phyloP scores from a whole-genome alignment of 2,888 invertebrate species.

The Lasiommata megera region DNA sequence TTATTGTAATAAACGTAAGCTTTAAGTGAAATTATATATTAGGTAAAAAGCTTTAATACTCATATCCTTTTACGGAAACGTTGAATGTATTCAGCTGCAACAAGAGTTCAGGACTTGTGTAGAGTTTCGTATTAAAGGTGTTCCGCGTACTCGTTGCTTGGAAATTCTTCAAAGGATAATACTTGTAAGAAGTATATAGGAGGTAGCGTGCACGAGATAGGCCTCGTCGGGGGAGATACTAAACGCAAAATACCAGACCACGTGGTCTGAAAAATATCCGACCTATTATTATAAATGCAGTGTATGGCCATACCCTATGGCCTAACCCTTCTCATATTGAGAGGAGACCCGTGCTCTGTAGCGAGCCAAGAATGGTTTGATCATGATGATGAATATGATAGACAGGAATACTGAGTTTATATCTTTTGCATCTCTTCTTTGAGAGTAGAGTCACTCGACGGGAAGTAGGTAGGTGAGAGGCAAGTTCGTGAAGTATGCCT shows the following conservation, averaged over 20 bases:
- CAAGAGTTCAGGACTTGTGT: not conserved
- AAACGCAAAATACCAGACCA: not conserved
- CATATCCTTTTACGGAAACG: not conserved
- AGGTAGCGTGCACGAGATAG: not conserved
- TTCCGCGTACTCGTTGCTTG: slow-evolving; percentile 5
- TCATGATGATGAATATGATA: no score
- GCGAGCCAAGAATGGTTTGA: no score
- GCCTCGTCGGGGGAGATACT: not conserved
- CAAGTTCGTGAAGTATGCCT: not conserved
- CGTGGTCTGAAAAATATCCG: not conserved
- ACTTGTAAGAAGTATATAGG: slow-evolving; percentile 5
- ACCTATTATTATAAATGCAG: no score
- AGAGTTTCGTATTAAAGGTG: slow-evolving; percentile 5
- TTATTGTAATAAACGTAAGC: no score
- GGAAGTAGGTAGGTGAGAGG: not conserved
- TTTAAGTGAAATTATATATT: no score
- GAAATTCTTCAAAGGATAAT: slow-evolving; percentile 17
- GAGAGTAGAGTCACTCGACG: not conserved
- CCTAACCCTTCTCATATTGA: no score
- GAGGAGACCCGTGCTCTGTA: no score
- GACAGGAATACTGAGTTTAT: no score
- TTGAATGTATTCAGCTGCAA: not conserved
- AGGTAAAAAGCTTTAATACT: no score
- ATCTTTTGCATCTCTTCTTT: no score
- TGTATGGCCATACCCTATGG: no score